A percentile compares a stretch with the other conserved stretches of the same genome.
These are phyloP conservation scores for Melanotaenia pygmaea DNA, from an alignment of 2,797 vertebrate species.

Conservation along the genomic window DNA sequence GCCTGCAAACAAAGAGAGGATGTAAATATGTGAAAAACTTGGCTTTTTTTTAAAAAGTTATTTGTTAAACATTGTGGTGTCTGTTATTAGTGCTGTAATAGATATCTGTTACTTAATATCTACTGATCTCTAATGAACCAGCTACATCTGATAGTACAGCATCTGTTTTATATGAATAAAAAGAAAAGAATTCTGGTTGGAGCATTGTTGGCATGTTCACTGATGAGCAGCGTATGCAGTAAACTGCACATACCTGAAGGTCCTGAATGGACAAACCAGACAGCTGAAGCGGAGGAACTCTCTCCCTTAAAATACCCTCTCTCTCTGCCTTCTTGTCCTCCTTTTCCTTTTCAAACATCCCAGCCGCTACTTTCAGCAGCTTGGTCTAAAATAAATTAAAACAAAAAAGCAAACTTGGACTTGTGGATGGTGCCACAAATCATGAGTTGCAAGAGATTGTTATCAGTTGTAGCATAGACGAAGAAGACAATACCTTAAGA, in stretches of 20 bases:
- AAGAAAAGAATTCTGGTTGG: background rate
- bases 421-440: background rate
- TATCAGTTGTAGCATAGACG: conserved; percentile 4
- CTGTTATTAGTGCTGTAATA: background rate
- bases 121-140: conserved; percentile 1
- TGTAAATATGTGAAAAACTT: background rate
- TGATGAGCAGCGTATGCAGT: conserved; percentile 8
- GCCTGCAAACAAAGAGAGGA: conserved; percentile 53
- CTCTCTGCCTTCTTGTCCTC: conserved; percentile 71
- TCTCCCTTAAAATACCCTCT: conserved; percentile 63
- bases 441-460: background rate
- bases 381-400: conserved; percentile 67
- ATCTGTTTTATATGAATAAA: conserved; percentile 2
- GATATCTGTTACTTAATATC: background rate
- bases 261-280: conserved; percentile 75
- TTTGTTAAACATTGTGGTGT: background rate
- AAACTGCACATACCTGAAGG: conserved; percentile 70
- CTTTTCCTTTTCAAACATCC: conserved; percentile 74
- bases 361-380: conserved; percentile 73
- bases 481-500: conserved; percentile 73
- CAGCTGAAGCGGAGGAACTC: conserved; percentile 72
- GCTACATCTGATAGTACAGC: background rate
- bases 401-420: background rate
- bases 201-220: conserved; percentile 12
- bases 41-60: no score